phyloP scores from a whole-genome alignment of 2,888 invertebrate genomes.

The Melanophora roralis region DNA sequence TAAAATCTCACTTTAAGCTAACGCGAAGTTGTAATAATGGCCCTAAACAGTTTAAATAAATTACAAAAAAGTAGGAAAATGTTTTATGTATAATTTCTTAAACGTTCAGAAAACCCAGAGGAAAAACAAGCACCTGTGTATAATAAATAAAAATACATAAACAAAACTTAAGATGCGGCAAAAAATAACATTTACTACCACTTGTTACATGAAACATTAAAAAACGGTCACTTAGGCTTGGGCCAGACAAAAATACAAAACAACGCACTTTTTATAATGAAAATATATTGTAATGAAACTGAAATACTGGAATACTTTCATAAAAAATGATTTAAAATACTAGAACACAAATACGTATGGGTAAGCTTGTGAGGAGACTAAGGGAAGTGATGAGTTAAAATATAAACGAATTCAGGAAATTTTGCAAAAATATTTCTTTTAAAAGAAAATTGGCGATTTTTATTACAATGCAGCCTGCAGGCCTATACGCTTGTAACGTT shows the following conservation, averaged over 20 bases:
- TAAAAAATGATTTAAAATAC: constrained; percentile 4
- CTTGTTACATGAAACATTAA: constrained; percentile 33
- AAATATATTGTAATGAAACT: constrained; percentile 29
- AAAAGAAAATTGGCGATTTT: too few species aligned
- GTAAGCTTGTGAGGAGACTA: background rate
- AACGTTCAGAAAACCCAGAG: constrained; percentile 31
- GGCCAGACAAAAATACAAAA: constrained; percentile 1
- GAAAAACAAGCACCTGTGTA: constrained; percentile 57
- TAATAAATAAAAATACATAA: constrained; percentile 14
- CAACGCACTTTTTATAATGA: constrained; percentile 42
- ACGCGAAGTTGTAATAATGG: too few species aligned
- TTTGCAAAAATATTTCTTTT: too few species aligned
- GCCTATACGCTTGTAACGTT: too few species aligned
- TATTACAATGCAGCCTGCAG: too few species aligned
- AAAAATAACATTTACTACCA: constrained; percentile 31
- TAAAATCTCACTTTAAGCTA: too few species aligned
- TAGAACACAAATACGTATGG: background rate
- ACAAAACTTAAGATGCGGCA: constrained; percentile 25
- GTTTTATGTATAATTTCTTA: background rate
- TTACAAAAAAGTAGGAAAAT: constrained; percentile 49
- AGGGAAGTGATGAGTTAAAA: background rate
- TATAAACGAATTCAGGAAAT: too few species aligned
- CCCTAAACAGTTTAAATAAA: constrained; percentile 33
- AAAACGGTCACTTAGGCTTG: background rate
- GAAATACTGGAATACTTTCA: background rate